Evolutionary conservation across 2,113 vertebrate species (phyloP), one percentile per base, ranked within the genome.

Genomic region (Dicentrarchus labrax): DNA sequence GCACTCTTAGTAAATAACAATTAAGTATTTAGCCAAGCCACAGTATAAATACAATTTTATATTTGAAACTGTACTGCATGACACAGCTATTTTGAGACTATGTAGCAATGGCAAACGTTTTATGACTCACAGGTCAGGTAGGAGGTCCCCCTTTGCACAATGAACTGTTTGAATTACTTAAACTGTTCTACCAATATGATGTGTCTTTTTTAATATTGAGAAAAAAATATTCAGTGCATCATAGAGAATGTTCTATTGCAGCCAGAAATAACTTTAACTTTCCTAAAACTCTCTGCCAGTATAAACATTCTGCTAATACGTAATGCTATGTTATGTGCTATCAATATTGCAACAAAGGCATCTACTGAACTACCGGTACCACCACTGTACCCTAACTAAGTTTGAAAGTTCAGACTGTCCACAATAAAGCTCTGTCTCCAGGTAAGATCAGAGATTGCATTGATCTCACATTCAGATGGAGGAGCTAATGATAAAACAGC

Each of bases 261-360:
- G 15, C 9, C 6, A 21, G 3, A 16, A 10, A 19, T 13, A 17
- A 43, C 57, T 69, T 17, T 4, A 76, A 71, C 43, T 39, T 62
- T 39, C 30, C 36, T 17, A 21, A 22, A 76, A 39, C 54, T 65
- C 45, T 39, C 10, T 13, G 50, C 39, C 53, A 53, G 51, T 48
- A 72, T 59, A 67, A 80, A 56, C 51, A 45, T 10, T 70, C 17
- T 45, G 47, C 13, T 66, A 16, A 50, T 60, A n/a, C 30, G 41
- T 3, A 19, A 45, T 4, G 24, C 64, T 59, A 7, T 38, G 0
- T 59, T 90, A 86, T 51, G 45, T 38, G 17, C 54, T 22, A 66
- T 90, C 76, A 86, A 76, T 78, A 80, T 71, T 82, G 66, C 57
- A 85, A 43, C 81, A 88, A 85, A 85, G 69, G 75, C 50, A 13